Evolutionary conservation across 53 echinoderm and acorn worm genomes (phyloP).

Genomic region (Hippasteria phrygiana): DNA sequence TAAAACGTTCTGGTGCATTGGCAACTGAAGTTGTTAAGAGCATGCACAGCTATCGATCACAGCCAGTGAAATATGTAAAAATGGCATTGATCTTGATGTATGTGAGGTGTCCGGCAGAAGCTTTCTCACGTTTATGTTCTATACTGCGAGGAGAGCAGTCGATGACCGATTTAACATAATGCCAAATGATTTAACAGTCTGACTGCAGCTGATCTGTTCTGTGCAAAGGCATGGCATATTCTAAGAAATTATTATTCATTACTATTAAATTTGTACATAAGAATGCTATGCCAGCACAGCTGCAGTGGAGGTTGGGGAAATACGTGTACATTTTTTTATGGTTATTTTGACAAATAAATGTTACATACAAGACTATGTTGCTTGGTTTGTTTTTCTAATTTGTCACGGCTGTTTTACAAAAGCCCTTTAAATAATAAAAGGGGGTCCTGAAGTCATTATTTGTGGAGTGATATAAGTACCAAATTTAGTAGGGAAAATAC

Average conservation of each 20-base stretch:
- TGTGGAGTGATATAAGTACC: no score
- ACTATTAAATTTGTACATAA: slow-evolving; percentile 21
- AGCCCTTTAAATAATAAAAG: no score
- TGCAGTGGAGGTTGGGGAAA: not conserved
- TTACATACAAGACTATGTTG: not conserved
- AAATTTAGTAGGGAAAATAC: no score
- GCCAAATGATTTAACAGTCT: not conserved
- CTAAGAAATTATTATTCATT: slow-evolving; percentile 23
- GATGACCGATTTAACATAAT: no score
- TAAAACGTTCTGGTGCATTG: not conserved
- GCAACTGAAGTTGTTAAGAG: not conserved
- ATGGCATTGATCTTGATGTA: no score
- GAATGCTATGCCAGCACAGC: slow-evolving; percentile 27
- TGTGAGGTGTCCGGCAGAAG: no score
- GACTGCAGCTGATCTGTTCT: not conserved
- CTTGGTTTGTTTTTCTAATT: no score
- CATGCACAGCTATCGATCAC: not conserved
- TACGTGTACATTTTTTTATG: not conserved
- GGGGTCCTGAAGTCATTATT: no score
- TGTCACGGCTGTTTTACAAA: no score
- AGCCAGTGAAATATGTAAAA: not conserved
- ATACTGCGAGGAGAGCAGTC: no score
- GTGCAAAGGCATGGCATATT: not conserved
- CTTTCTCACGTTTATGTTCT: no score
- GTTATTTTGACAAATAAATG: slow-evolving; percentile 33